Percentiles rank a stretch among this genome's conserved stretches.
These are phyloP conservation scores for Eulemur coronatus DNA, from an alignment of 2,797 vertebrate species.

Conservation along the genomic window DNA sequence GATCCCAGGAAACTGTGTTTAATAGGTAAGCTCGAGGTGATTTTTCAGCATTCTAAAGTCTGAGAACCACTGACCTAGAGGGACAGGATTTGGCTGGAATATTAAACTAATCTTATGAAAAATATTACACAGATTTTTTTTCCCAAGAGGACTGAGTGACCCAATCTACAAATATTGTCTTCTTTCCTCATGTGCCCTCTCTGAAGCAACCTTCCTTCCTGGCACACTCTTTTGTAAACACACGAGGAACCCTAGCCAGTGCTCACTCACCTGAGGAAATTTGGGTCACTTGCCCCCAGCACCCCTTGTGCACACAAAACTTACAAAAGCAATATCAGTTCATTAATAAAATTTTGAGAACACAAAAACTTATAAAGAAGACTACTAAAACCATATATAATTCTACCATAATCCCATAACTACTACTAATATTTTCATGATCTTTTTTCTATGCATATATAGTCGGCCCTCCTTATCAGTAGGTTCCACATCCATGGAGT, in stretches of 20 bases:
- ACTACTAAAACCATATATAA: background rate
- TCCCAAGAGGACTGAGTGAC: background rate
- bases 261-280: background rate
- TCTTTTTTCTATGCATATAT: background rate
- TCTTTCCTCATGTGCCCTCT: background rate
- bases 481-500: background rate
- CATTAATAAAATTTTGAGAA: slow-evolving; percentile 4
- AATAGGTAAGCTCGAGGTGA: background rate
- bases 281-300: background rate
- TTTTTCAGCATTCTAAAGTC: background rate
- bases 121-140: background rate
- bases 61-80: background rate
- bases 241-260: background rate
- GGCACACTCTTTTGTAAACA: background rate
- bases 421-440: background rate
- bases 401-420: background rate
- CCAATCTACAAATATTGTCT: background rate
- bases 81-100: background rate
- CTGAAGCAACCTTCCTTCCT: background rate
- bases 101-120: slow-evolving; percentile 31
- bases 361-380: background rate
- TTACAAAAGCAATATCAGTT: background rate
- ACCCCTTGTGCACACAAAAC: background rate
- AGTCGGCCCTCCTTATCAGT: background rate
- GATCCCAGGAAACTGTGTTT: background rate